phyloP scores from a whole-genome alignment of 2,888 invertebrate genomes.

The Scaptomyza reducta region DNA sequence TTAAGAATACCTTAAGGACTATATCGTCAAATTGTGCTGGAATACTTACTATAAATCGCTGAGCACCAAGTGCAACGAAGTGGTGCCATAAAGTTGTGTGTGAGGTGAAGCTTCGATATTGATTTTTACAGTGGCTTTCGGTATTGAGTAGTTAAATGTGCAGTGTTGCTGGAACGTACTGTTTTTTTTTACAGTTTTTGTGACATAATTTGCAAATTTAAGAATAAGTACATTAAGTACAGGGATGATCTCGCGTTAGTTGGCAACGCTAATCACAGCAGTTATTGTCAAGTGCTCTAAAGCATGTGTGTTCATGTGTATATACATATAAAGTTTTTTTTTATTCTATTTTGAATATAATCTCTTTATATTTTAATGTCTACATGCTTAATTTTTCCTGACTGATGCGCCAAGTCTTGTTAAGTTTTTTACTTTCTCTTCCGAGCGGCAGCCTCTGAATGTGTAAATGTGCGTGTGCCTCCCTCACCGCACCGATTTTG shows the following conservation, averaged over 20 bases:
- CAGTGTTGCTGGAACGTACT: not conserved
- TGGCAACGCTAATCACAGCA: slow-evolving; percentile 46
- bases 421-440: slow-evolving; percentile 71
- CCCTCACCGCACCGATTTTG: slow-evolving; percentile 48
- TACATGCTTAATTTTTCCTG: slow-evolving; percentile 14
- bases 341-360: slow-evolving; percentile 59
- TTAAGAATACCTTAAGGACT: slow-evolving; percentile 11
- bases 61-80: slow-evolving; percentile 16
- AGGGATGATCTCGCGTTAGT: slow-evolving; percentile 18
- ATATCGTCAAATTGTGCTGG: slow-evolving; percentile 6
- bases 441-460: slow-evolving; percentile 31
- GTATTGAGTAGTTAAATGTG: slow-evolving; percentile 3
- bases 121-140: slow-evolving; percentile 66
- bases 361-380: slow-evolving; percentile 18
- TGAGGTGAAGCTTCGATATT: slow-evolving; percentile 56
- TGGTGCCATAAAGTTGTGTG: slow-evolving; percentile 26
- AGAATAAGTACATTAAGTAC: not conserved
- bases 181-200: not conserved
- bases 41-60: not conserved
- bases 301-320: slow-evolving; percentile 12
- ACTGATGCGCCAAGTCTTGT: slow-evolving; percentile 49
- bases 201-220: not conserved
- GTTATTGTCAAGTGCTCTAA: slow-evolving; percentile 26
- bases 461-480: slow-evolving; percentile 24
- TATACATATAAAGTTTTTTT: slow-evolving; percentile 20